Evolutionary conservation across 2,797 vertebrate species (phyloP).

Genomic region (Sebastes diaconus): DNA sequence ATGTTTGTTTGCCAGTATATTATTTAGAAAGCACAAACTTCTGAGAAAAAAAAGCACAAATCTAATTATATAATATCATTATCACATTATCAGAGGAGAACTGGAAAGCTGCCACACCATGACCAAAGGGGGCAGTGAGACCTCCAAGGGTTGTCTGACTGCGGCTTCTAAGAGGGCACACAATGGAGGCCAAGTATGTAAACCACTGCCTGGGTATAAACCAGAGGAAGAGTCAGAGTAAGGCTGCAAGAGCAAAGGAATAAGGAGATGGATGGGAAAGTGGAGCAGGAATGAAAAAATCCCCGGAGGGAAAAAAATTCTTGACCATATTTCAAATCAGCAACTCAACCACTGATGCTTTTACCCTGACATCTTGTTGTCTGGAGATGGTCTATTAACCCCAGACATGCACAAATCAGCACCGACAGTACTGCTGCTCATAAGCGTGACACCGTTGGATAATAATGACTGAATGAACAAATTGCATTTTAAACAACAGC

Average conservation of each 20-base stretch:
- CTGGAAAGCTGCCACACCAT: slow-evolving; percentile 48
- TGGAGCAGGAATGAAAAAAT: slow-evolving; percentile 2
- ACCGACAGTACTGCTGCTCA: slow-evolving; percentile 10
- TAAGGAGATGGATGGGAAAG: slow-evolving; percentile 18
- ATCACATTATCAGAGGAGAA: slow-evolving; percentile 64
- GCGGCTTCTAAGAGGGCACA: slow-evolving; percentile 15
- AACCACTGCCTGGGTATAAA: slow-evolving; percentile 39
- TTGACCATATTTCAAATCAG: slow-evolving; percentile 45
- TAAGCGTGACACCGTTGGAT: slow-evolving; percentile 13
- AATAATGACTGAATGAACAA: slow-evolving; percentile 32
- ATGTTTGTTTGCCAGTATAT: slow-evolving; percentile 65
- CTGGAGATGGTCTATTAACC: slow-evolving; percentile 40
- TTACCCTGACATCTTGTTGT: slow-evolving; percentile 22
- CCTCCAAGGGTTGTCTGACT: slow-evolving; percentile 32
- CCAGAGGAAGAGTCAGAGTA: slow-evolving; percentile 5
- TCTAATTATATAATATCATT: slow-evolving; percentile 65
- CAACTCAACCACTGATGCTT: slow-evolving; percentile 26
- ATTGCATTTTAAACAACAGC: slow-evolving; percentile 32
- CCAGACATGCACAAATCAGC: slow-evolving; percentile 37
- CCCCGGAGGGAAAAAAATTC: background rate
- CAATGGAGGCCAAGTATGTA: slow-evolving; percentile 40
- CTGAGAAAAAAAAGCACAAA: slow-evolving; percentile 18
- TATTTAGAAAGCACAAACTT: slow-evolving; percentile 54
- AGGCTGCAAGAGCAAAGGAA: slow-evolving; percentile 17
- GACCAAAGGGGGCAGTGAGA: slow-evolving; percentile 35